Percentiles rank a stretch among this genome's conserved stretches.
Evolutionary conservation across 2,797 vertebrate species (phyloP).

Genomic region (Notolepis coatsorum): DNA sequence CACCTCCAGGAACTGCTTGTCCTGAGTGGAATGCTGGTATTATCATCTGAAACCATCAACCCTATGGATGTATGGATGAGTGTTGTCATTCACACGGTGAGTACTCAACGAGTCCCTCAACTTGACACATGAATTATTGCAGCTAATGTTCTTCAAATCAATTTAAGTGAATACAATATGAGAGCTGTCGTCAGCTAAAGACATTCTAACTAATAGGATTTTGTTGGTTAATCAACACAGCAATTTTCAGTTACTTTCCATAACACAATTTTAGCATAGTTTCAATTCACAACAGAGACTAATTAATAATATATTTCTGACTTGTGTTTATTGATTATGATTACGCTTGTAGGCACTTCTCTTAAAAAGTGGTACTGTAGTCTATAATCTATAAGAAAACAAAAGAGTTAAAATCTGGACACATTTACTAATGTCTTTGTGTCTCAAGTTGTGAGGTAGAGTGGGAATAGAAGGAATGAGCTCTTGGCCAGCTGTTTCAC

Average conservation of each 20-base stretch:
- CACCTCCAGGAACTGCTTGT: background rate
- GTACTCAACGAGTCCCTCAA: constrained; percentile 8
- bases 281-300: no score
- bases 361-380: no score
- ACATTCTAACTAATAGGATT: background rate
- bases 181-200: background rate
- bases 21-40: background rate
- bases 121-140: background rate
- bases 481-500: constrained; percentile 58
- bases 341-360: no score
- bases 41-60: background rate
- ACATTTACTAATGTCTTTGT: background rate
- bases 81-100: constrained; percentile 3
- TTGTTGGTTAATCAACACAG: no score
- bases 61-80: constrained; percentile 9
- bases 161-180: background rate
- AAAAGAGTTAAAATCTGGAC: constrained; percentile 12
- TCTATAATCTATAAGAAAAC: no score
- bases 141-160: background rate
- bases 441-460: constrained; percentile 61
- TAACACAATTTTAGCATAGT: no score
- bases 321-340: no score
- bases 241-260: no score
- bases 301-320: no score
- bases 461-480: constrained; percentile 75